Evolutionary conservation across 2,888 invertebrate species (phyloP).

Genomic region (Adineta ricciae): DNA sequence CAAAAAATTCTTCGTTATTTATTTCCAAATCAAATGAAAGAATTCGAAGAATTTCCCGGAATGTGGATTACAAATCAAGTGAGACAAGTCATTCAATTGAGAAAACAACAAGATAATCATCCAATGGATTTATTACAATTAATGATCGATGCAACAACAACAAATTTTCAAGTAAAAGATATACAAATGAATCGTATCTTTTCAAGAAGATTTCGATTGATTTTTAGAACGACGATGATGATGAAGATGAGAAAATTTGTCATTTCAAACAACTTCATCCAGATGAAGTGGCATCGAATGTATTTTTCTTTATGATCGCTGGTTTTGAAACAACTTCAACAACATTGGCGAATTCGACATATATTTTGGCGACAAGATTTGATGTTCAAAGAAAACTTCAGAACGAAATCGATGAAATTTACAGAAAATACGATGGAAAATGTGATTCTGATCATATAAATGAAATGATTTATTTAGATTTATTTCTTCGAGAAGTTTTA

Average conservation of each 20-base stretch:
- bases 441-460: background rate
- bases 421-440: background rate
- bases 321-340: constrained; percentile 12
- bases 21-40: background rate
- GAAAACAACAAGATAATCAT: background rate
- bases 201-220: no score
- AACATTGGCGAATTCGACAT: background rate
- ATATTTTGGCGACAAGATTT: background rate
- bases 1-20: no score
- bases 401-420: background rate
- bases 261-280: background rate
- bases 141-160: background rate
- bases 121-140: background rate
- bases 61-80: background rate
- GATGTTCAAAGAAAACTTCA: background rate
- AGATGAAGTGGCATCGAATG: background rate
- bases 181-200: no score
- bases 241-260: background rate
- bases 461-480: background rate
- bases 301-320: constrained; percentile 8
- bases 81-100: background rate
- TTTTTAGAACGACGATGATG: no score
- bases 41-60: background rate
- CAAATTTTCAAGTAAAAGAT: no score
- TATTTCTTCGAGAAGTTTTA: background rate